phyloP scores from a whole-genome alignment of 2,888 invertebrate species.

The Callosobruchus maculatus region DNA sequence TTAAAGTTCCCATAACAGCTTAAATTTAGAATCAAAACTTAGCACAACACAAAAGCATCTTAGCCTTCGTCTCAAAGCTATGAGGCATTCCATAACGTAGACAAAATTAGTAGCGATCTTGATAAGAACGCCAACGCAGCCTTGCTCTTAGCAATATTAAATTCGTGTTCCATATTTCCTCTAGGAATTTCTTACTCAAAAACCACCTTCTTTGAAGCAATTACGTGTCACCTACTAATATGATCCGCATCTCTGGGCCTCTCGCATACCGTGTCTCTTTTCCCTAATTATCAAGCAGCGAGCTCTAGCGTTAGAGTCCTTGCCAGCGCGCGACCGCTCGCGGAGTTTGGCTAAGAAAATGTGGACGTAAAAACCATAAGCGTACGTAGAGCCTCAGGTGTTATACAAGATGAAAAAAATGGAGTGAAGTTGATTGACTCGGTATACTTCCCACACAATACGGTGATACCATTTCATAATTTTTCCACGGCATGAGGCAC shows the following conservation, averaged over 20 bases:
- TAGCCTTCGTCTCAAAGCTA: neutral
- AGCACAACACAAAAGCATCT: no score
- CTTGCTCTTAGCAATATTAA: neutral
- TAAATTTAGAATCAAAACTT: no score
- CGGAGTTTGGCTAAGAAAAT: neutral
- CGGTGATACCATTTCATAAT: no score
- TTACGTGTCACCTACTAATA: neutral
- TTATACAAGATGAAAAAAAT: no score
- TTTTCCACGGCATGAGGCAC: no score
- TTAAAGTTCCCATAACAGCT: no score
- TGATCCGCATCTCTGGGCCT: neutral
- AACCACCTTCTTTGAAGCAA: neutral
- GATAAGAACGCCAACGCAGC: neutral
- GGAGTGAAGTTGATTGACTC: no score
- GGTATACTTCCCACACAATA: no score
- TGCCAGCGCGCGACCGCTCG: neutral
- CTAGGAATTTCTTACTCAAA: neutral
- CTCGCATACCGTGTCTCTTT: neutral
- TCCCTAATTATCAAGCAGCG: neutral
- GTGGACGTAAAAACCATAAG: neutral
- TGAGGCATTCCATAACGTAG: neutral
- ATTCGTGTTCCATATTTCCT: neutral
- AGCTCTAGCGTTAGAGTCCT: neutral
- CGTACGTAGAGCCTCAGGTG: neutral
- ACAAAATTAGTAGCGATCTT: neutral